Conservation (phyloP, 2,888 invertebrate genomes). For the Polylopha cassiicola region DNA sequence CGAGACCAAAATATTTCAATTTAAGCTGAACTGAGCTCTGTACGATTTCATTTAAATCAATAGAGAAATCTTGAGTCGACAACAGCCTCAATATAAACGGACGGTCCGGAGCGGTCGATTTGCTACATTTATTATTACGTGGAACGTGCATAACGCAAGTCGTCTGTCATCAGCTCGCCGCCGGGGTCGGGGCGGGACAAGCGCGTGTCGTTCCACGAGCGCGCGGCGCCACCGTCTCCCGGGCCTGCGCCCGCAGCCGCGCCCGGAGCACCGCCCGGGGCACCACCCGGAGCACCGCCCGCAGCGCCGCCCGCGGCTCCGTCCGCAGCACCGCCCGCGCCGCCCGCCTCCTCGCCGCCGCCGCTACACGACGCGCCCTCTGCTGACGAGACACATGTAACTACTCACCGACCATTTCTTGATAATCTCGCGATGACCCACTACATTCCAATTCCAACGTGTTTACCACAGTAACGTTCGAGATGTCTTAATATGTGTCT, state of each 20-base stretch:
- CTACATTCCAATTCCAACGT: neutral
- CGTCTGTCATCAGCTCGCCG: constrained; percentile 42
- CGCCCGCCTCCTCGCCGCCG: constrained; percentile 33
- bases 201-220: constrained; percentile 87
- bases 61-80: too few species aligned
- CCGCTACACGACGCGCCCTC: constrained; percentile 35
- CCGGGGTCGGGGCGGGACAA: constrained; percentile 68
- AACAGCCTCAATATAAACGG: too few species aligned
- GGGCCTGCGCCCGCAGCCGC: constrained; percentile 19
- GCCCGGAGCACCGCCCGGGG: constrained; percentile 17
- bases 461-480: neutral
- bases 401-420: constrained; percentile 40
- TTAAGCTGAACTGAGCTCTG: too few species aligned
- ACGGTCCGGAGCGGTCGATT: too few species aligned
- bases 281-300: constrained; percentile 26
- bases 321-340: constrained; percentile 35
- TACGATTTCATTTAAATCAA: too few species aligned
- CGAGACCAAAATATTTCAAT: too few species aligned
- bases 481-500: neutral
- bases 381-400: constrained; percentile 89
- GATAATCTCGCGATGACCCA: neutral
- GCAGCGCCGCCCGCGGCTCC: constrained; percentile 28
- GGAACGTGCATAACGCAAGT: neutral
- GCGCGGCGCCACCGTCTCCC: constrained; percentile 47
- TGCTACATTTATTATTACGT: too few species aligned